Evolutionary conservation across 2,888 invertebrate genomes (phyloP).

Genomic region (Ormyrus rosae): DNA sequence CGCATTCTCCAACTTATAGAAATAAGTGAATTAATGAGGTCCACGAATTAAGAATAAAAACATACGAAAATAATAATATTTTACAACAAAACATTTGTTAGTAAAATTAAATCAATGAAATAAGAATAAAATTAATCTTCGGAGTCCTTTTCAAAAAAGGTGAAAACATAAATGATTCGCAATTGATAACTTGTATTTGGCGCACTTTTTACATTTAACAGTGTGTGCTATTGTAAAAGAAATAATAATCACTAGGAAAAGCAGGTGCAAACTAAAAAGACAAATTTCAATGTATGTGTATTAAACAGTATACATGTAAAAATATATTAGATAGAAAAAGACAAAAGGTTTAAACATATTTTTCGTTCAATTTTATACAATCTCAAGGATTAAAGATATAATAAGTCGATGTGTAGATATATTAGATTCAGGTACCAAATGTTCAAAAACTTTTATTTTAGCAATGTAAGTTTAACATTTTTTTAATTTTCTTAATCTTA

Average conservation of each 20-base stretch:
- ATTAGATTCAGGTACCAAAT: conserved; percentile 49
- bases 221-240: conserved; percentile 29
- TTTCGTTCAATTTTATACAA: conserved; percentile 55
- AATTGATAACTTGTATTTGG: conserved; percentile 30
- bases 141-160: too few species aligned
- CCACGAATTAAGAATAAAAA: background rate
- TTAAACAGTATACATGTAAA: conserved; percentile 42
- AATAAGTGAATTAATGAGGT: conserved; percentile 15
- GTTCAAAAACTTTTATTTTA: conserved; percentile 44
- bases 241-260: conserved; percentile 1
- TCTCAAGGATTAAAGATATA: conserved; percentile 16
- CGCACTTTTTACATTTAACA: conserved; percentile 34
- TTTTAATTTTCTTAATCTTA: conserved; percentile 23
- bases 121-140: too few species aligned
- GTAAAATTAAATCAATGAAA: too few species aligned
- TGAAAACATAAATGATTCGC: background rate
- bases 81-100: conserved; percentile 12
- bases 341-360: conserved; percentile 39
- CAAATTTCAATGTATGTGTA: conserved; percentile 36
- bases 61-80: background rate
- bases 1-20: conserved; percentile 3
- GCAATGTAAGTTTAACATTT: conserved; percentile 9
- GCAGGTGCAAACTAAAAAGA: conserved; percentile 11
- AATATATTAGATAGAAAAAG: conserved; percentile 34
- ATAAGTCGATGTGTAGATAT: conserved; percentile 50